Evolutionary conservation across 2,888 invertebrate genomes (phyloP), one percentile per base, ranked within the genome.

Genomic region (Trimorus sp.): DNA sequence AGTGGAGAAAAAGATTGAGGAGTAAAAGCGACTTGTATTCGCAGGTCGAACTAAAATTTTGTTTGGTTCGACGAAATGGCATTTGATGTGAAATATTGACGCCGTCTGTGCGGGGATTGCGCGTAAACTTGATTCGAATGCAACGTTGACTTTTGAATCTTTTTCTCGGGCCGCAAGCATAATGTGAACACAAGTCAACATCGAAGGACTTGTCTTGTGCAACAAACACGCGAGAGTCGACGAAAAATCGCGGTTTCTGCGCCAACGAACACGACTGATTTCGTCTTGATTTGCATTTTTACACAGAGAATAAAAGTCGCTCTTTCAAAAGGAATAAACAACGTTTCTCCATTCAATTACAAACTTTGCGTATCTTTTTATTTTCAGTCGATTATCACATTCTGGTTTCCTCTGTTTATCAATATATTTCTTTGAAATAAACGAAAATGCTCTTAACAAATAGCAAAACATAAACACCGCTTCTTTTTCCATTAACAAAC

Each of bases 361-460:
- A 69, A 69, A 69, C 58, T 42, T 68, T 14, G 14, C 58, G 38
- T 58, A 58, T 69, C n/a, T n/a, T 58, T 69, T 42, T 36, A 56
- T 68, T 69, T 51, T 37, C n/a, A 54, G 9, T 66, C 12, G 15
- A 66, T 12, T 66, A 66, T 66, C 65, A 66, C 65, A 66, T 38
- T 59, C 42, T 40, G n/a, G 7, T 6, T 59, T 59, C 42, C 59
- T 45, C 5, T 58, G 37, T 58, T 11, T 8, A 54, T 12, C 54
- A 36, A 36, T 12, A 54, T n/a, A n/a, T n/a, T 11, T 37, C 37
- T 54, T 58, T 37, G n/a, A 38, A 40, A 58, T 7, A 42, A 60
- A 48, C 26, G 48, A 45, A 62, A 59, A 3, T 26, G 26, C 26
- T 26, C 26, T 26, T 26, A 45, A 45, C 45, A 12, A 45, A 45